Evolutionary conservation across 2,888 invertebrate species (phyloP), one percentile per base, ranked within the genome.

Genomic region (Athetis lepigone): DNA sequence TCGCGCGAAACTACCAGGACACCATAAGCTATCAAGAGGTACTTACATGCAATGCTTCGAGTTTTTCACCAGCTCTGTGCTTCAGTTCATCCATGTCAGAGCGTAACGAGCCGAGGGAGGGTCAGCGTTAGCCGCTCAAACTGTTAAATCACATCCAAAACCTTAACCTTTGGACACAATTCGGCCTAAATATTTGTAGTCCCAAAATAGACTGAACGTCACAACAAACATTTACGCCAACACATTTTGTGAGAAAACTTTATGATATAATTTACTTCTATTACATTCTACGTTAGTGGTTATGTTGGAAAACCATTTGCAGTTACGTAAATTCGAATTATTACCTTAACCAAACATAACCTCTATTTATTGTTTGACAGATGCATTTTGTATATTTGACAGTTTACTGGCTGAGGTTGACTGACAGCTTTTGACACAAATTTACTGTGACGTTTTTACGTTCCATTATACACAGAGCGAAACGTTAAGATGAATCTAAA

Each of bases 151-250:
- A 87, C 87, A 87, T 83, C 80, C 85, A 88, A 91, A 92, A 88
- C 92, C 90, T 93, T 92, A 89, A 94, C 94, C 94, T 94, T 94
- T 94, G 95, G 85, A 90, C 92, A 86, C 85, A 89, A 90, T 87
- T 86, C 86, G 92, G 85, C 89, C 90, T 87, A 90, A 90, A 92
- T 92, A 90, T 70, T 80, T 86, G 80, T 71, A 78, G 75, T 88
- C 90, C 88, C 80, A 92, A 94, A 94, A 94, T 94, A 94, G 94
- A 93, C 83, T 80, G 75, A 84, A 84, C 83, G 87, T 85, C 88
- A 88, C 73, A 71, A 80, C 63, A 84, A 77, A 81, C 77, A 74
- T 76, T 70, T 68, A 51, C 46, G 58, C 45, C 52, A 45, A 61
- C 56, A 69, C 79, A 84, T 84, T 80, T 74, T 75, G 69, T 57